Evolutionary conservation across 2,888 invertebrate genomes (phyloP), one percentile per base, ranked within the genome.

Genomic region (Hirtodrosophila cameraria): DNA sequence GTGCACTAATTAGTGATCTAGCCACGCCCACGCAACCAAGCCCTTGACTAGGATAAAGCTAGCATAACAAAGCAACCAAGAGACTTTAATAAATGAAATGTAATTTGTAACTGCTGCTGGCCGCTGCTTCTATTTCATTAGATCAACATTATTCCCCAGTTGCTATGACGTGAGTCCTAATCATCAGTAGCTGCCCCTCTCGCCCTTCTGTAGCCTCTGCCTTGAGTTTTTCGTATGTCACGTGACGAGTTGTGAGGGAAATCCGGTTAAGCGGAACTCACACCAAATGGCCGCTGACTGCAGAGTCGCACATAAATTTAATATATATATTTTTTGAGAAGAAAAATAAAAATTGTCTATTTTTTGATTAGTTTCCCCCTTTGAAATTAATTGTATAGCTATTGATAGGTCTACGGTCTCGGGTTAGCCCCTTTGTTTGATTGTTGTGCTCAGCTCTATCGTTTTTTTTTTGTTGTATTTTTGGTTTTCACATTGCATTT

Each of bases 241-340:
- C 52, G 70, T 61, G 49, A n/a, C n/a, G n/a, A 74, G 31, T 28
- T 18, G 43, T 28, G 35, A 48, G 75, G 80, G 66, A 77, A 81
- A 83, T 78, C 80, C 80, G 66, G 68, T 59, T 50, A 54, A 72
- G 62, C 80, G 87, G 87, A 80, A 77, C 85, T 80, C 70, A 43
- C 80, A 86, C 80, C 87, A 84, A 86, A 86, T 70, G 85, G 64
- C 18, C 39, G 65, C 62, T 31, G 62, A 41, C 74, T 61, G 54
- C 62, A 48, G n/a, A 52, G 48, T 79, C 80, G 35, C 86, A 80
- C 86, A 86, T 86, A 86, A 49, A 86, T 86, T 82, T 62, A 2
- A 23, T 23, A 23, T 23, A 23, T 23, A 23, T 23, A 23, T 23
- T 7, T 23, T 43, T 65, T 39, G 13, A 28, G 27, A 12, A 36